Base-by-base conservation (phyloP, 2,888 invertebrate species). In the Aphelenchoides bicaudatus region DNA sequence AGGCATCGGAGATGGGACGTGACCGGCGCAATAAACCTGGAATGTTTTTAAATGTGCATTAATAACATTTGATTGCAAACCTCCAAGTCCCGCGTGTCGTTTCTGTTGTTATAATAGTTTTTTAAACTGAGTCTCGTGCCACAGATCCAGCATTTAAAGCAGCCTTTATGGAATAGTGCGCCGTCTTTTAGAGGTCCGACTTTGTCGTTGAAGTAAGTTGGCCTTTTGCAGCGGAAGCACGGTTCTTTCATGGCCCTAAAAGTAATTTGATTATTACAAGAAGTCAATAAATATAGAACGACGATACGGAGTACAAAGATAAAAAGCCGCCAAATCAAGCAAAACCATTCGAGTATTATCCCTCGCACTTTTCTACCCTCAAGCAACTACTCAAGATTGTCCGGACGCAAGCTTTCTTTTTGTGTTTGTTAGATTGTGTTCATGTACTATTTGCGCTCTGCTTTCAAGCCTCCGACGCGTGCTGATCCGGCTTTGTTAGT, bases 131-230 rank as follows among this genome's bases (percentile, higher is more conserved):
- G 66, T 34, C 79, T 58, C 4, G 78, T 78, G 19, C 79, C 79
- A 62, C 79, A 79, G 56, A 80, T 79, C 77, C 76, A 80, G 55
- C 79, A 79, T 60, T 79, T 80, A 67, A 78, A 78, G 59, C 76
- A 76, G 48, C 74, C 74, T 61, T 75, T 76, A 59, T 79, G 79
- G 62, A 79, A 79, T 49, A 77, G 67, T 25, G 71, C 68, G 10
- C 78, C 79, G 61, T 79, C 79, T 63, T 79, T 79, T 52, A 79
- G 61, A 13, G 79, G 79, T 27, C 79, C 78, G 47, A 79, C 65
- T 65, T 78, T 78, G 54, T 79, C 79, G 61, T 79, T 79, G 59
- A 79, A 78, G 66, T 79, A 79, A 39, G 79, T 79, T 6, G 78
- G 79, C 49, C 79, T 71, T 59, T 78, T 75, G 60, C 78, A 75